These are phyloP conservation scores for Pecten maximus DNA, from an alignment of 2,888 invertebrate species.

Conservation along the genomic window DNA sequence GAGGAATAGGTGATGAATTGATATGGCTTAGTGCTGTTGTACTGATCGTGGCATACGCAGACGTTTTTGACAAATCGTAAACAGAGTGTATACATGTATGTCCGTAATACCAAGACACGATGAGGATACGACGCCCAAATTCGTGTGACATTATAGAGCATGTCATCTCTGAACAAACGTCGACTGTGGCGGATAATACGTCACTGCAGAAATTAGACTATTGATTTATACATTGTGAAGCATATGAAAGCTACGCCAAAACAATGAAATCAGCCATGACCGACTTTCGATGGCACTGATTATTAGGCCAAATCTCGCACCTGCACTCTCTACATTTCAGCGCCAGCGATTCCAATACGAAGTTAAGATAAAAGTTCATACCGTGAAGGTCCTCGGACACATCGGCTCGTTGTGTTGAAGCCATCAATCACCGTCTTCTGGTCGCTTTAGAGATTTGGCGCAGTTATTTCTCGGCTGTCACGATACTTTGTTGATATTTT, in stretches of 20 bases:
- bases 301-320: not conserved
- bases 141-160: too few relatives aligned
- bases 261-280: constrained; percentile 1
- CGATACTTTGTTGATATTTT: constrained; percentile 55
- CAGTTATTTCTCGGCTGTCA: constrained; percentile 37
- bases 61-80: too few relatives aligned
- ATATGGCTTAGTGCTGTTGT: too few relatives aligned
- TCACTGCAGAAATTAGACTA: not conserved
- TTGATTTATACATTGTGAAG: not conserved
- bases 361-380: not conserved
- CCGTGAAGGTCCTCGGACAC: not conserved
- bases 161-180: not conserved
- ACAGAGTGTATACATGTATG: too few relatives aligned
- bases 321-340: not conserved
- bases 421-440: not conserved
- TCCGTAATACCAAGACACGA: too few relatives aligned
- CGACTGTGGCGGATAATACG: not conserved
- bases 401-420: constrained; percentile 8
- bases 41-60: too few relatives aligned
- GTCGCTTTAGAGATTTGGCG: not conserved
- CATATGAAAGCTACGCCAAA: not conserved
- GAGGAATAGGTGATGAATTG: too few relatives aligned
- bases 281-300: not conserved
- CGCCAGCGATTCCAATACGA: not conserved
- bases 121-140: too few relatives aligned